Base-by-base conservation (phyloP, 92 coral and sea anemone species). In the Palythoa grandiflora region DNA sequence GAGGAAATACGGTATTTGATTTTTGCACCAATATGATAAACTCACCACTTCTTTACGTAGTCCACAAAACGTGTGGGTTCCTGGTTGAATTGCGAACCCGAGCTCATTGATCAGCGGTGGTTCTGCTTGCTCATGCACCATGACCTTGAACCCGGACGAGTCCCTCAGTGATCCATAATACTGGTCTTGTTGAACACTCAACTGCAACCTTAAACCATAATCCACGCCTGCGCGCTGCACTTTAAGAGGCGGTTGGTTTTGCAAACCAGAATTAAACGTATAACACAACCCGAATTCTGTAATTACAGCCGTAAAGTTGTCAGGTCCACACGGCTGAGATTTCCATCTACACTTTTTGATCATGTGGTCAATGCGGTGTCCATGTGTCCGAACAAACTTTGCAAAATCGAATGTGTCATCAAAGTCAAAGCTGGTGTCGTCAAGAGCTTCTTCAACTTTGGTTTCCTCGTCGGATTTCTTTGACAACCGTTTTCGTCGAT, bases 321-420 rank as follows among this genome's bases (percentile, higher is more conserved):
- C 99, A 17, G 99, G 99, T 14, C 99, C 99, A 77, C 99, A 96
- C 19, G 96, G 98, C 89, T 93, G 97, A 21, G 99, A 96, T 68
- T 95, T 95, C 99, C 99, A 96, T 3, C 98, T 92, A 54, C 99
- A 96, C 83, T 94, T 93, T 77, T 96, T 96, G 88, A 96, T 96
- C 99, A 96, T 96, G 91, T 96, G 99, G 80, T 96, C 99, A 78
- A 96, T 96, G 13, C 99, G 98, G 89, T 96, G 99, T 13, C 99
- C 99, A 50, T 96, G 99, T 14, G 99, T 96, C 70, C 98, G 94
- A 16, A 96, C 99, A 91, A 96, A 96, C 91, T 96, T 95, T 59
- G 94, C 98, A 80, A 96, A 96, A 78, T 96, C 98, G 75, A 96
- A 96, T 19, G 94, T 86, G 76, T 95, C 94, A 72, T 96, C 99